Conservation (phyloP, 1,140 invertebrate genomes). For the Panulirus ornatus region DNA sequence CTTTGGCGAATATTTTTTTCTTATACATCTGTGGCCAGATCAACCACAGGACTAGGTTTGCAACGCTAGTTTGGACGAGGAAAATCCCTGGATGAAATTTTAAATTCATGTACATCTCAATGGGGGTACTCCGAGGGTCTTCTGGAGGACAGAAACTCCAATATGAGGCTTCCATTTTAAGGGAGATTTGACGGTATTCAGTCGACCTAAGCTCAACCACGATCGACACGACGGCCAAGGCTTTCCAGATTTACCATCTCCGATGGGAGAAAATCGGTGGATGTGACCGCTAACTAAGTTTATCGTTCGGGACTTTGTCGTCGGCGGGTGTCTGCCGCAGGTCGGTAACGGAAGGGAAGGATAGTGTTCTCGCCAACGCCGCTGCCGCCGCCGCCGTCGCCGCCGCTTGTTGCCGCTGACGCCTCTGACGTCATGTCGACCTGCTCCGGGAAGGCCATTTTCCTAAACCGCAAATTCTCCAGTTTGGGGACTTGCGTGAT, state of each 20-base stretch:
- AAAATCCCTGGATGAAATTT: not conserved
- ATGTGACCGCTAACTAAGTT: not conserved
- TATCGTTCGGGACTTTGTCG: not conserved
- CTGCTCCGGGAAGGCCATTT: constrained; percentile 50
- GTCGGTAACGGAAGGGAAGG: not conserved
- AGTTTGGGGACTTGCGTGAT: constrained; percentile 48
- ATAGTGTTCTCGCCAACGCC: constrained; percentile 19
- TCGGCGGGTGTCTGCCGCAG: constrained; percentile 25
- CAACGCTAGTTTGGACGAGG: too few species aligned
- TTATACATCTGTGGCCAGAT: too few species aligned
- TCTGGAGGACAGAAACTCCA: not conserved
- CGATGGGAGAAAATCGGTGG: constrained; percentile 24
- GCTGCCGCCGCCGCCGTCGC: constrained; percentile 22
- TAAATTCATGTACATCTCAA: not conserved
- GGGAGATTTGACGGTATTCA: not conserved
- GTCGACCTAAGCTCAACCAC: not conserved
- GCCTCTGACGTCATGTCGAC: constrained; percentile 37
- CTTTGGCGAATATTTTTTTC: too few species aligned
- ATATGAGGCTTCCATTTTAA: constrained; percentile 16
- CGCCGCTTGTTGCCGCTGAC: not conserved
- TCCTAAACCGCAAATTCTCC: constrained; percentile 64
- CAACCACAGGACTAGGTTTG: too few species aligned
- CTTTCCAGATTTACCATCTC: constrained; percentile 24
- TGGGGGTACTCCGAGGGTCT: not conserved
- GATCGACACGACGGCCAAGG: not conserved